Evolutionary conservation across 2,113 vertebrate genomes (phyloP), one percentile per base, ranked within the genome.

Genomic region (Nesogale talazaci): DNA sequence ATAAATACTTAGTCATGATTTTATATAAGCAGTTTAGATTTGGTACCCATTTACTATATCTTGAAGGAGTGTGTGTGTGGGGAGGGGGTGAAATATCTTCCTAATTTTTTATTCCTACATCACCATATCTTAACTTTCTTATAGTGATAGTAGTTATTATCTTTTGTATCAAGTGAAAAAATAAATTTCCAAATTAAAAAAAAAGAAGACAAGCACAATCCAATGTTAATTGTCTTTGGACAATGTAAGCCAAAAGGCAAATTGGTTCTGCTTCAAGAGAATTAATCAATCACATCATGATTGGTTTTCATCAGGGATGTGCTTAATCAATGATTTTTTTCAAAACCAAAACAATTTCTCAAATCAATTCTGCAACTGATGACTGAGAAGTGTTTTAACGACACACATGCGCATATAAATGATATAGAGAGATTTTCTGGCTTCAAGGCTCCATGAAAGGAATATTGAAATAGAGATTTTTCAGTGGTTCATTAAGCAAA

Each of bases 271-370:
- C n/a, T 31, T 57, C 9, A 31, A 38, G 87, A 91, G 94, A 86
- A 78, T 86, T 38, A 82, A 70, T 70, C 17, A 72, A 70, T 67
- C 72, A 59, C 7, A 23, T 17, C 10, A 1, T 42, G 65, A 59
- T 14, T 65, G 27, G 10, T 25, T 92, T 92, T 83, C 67, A 89
- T 52, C 46, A 52, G 46, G 46, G 46, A 52, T 52, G 46, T 52
- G 46, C 14, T 52, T 6, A 90, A 31, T 89, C 31, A 70, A 76
- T 25, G 63, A 65, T 80, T 61, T n/a, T 23, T 42, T 77, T 56
- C 38, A 87, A 81, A 91, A 84, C 38, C 20, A 76, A 52, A 16
- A 90, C 70, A 83, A 2, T 22, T 56, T 16, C 61, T 84, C 59
- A 82, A 79, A n/a, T 77, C 27, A 27, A 69, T 61, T 61, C 59